Conservation (phyloP, 2,113 vertebrate genomes). For the Pluvialis apricaria region DNA sequence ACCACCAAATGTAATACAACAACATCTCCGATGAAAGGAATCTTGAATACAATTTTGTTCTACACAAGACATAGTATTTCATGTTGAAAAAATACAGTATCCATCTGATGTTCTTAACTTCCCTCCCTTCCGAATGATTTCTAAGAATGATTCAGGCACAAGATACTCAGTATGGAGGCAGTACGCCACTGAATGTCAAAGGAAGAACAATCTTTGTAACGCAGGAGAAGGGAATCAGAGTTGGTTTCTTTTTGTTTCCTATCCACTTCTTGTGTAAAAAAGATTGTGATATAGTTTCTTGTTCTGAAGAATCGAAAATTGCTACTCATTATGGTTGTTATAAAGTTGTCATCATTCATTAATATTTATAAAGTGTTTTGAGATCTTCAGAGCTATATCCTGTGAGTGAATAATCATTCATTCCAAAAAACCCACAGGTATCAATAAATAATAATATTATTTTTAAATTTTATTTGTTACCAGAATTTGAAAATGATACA, state of each 20-base stretch:
- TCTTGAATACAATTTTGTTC: neutral
- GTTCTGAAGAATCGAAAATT: neutral
- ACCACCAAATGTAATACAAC: neutral
- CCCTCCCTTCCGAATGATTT: neutral
- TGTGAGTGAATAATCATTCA: neutral
- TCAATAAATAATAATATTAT: neutral
- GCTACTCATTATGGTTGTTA: neutral
- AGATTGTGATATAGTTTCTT: neutral
- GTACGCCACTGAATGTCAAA: neutral
- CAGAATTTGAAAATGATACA: neutral
- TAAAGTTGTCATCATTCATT: neutral
- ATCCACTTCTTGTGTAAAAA: neutral
- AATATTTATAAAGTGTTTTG: constrained; percentile 1
- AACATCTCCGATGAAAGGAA: neutral
- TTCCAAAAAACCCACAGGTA: neutral
- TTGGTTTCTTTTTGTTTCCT: neutral
- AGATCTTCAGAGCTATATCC: neutral
- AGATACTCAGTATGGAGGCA: neutral
- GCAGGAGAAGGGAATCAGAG: neutral
- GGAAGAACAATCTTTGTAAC: neutral
- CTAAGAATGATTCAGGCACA: neutral
- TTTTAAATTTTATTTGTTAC: neutral
- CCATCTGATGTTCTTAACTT: neutral
- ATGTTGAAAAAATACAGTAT: neutral
- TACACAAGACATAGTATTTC: neutral